Percentiles rank a stretch among this genome's conserved stretches.
phyloP scores from a whole-genome alignment of 2,113 vertebrate genomes.

The Aix galericulata region DNA sequence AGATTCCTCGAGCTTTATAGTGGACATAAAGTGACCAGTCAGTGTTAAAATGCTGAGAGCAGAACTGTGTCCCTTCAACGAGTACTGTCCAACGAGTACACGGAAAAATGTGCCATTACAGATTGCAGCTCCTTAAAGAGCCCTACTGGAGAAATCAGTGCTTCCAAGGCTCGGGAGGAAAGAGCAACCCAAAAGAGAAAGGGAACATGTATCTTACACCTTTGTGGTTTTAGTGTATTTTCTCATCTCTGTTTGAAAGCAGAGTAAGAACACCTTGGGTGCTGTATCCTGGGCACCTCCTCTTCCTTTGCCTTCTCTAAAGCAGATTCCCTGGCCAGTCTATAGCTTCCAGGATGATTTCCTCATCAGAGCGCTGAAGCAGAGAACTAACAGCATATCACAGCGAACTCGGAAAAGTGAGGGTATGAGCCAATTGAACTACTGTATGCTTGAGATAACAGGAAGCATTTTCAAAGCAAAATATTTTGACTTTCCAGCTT shows the following conservation, averaged over 20 bases:
- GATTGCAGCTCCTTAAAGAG: not conserved
- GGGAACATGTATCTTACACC: not conserved
- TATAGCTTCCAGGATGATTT: not conserved
- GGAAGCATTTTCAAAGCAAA: not conserved
- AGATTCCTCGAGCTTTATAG: not conserved
- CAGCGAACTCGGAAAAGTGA: not conserved
- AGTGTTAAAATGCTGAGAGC: not conserved
- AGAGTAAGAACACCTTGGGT: accelerated
- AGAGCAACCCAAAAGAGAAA: not conserved
- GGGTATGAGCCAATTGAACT: not conserved
- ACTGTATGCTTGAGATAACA: not conserved
- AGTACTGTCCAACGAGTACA: not conserved
- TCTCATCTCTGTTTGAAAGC: not conserved
- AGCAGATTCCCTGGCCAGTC: not conserved
- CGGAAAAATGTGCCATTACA: not conserved
- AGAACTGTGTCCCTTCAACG: not conserved
- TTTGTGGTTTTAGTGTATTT: not conserved
- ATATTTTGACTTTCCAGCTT: not conserved
- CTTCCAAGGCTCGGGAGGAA: not conserved
- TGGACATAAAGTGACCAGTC: not conserved
- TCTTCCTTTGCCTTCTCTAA: not conserved
- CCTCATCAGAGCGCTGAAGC: not conserved
- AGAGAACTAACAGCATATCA: not conserved
- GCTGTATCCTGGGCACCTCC: not conserved
- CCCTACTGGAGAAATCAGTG: not conserved